Evolutionary conservation across 2,888 invertebrate genomes (phyloP).

Genomic region (Pemphredon lugubris): DNA sequence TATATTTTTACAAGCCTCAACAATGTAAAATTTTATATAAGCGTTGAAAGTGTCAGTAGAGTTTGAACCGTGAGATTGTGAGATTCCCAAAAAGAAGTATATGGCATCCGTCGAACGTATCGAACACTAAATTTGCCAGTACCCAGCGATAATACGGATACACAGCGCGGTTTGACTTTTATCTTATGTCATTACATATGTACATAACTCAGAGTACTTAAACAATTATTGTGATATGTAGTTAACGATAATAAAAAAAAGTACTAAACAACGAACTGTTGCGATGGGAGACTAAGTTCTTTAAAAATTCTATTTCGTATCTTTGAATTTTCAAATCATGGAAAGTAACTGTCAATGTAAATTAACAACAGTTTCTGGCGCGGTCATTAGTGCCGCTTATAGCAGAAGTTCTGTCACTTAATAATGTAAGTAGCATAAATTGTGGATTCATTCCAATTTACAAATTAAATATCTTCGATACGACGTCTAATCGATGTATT

Average conservation of each 20-base stretch:
- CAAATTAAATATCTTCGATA: not conserved
- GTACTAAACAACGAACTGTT: not conserved
- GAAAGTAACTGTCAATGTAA: too few relatives aligned
- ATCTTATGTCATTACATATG: not conserved
- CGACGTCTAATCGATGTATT: constrained; percentile 17
- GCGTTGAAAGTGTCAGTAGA: too few relatives aligned
- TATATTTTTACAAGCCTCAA: too few relatives aligned
- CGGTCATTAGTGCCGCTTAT: not conserved
- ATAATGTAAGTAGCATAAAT: not conserved
- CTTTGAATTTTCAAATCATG: too few relatives aligned
- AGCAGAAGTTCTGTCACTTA: constrained; percentile 24
- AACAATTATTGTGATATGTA: not conserved
- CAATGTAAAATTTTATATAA: too few relatives aligned
- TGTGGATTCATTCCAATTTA: not conserved
- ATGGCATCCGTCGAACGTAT: too few relatives aligned
- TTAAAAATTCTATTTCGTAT: too few relatives aligned
- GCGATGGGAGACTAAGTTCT: too few relatives aligned
- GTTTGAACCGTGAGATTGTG: too few relatives aligned
- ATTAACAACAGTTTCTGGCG: too few relatives aligned
- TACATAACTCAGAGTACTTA: not conserved
- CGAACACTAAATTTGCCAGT: too few relatives aligned
- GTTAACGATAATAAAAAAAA: not conserved
- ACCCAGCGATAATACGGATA: not conserved
- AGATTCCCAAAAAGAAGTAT: too few relatives aligned
- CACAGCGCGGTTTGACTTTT: not conserved